A percentile compares a stretch with the other conserved stretches of the same genome.
Evolutionary conservation across 2,888 invertebrate species (phyloP).

Genomic region (Drosophila tripunctata): DNA sequence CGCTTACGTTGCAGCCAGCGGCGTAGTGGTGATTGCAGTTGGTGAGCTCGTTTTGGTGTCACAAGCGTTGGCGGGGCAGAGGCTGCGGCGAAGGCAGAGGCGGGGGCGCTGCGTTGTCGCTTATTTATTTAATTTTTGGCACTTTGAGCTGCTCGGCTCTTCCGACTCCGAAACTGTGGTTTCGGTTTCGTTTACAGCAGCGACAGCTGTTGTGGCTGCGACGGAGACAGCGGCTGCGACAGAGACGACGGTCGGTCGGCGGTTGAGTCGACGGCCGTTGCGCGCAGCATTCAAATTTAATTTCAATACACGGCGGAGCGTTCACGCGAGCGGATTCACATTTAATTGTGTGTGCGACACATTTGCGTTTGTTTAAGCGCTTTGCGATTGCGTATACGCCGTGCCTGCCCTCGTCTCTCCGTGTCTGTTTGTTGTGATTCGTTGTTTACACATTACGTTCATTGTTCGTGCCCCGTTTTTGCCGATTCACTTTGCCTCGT

Average conservation of each 20-base stretch:
- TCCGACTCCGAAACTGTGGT: conserved; percentile 54
- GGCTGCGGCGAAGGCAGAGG: conserved; percentile 32
- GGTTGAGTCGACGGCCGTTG: conserved; percentile 12
- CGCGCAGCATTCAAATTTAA: conserved; percentile 65
- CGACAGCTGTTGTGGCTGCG: conserved; percentile 3
- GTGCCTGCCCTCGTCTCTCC: conserved; percentile 29
- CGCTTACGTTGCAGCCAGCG: background rate
- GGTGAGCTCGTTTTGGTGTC: conserved; percentile 71
- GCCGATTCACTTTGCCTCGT: conserved; percentile 8
- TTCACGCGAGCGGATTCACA: conserved; percentile 64
- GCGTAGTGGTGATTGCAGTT: conserved; percentile 63
- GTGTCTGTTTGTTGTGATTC: conserved; percentile 1
- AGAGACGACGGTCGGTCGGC: background rate
- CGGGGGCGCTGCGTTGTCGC: conserved; percentile 9
- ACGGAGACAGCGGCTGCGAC: conserved; percentile 3
- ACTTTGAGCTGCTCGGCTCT: conserved; percentile 62
- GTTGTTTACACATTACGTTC: conserved; percentile 30
- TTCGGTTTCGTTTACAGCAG: conserved; percentile 34
- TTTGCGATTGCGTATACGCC: conserved; percentile 63
- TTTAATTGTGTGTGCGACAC: conserved; percentile 34
- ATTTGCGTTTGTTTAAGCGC: conserved; percentile 21
- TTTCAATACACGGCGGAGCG: conserved; percentile 75
- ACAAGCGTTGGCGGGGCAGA: conserved; percentile 31
- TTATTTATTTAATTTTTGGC: conserved; percentile 59
- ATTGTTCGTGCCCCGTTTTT: conserved; percentile 16